phyloP scores from a whole-genome alignment of 2,113 vertebrate species.

The Anseranas semipalmata region DNA sequence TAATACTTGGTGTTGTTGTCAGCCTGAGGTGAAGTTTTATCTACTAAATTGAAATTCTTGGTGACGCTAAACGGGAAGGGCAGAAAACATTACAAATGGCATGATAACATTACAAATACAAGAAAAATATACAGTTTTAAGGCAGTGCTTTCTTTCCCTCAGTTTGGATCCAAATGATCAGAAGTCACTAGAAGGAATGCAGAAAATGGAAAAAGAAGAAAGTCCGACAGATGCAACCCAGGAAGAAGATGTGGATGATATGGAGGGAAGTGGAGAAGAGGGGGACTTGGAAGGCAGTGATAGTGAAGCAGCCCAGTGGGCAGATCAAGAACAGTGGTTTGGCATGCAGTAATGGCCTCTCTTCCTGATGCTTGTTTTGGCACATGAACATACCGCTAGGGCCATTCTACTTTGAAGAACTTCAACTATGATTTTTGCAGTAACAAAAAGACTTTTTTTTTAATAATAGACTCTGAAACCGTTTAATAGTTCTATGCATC shows the following conservation, averaged over 20 bases:
- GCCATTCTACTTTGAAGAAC: neutral
- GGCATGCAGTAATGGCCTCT: constrained; percentile 88
- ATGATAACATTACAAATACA: neutral
- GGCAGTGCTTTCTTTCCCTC: constrained; percentile 31
- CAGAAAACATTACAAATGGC: too few relatives aligned
- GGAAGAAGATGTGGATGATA: constrained; percentile 97
- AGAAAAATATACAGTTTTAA: neutral
- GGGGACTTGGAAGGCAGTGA: constrained; percentile 97
- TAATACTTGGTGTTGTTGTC: neutral
- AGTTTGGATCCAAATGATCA: constrained; percentile 98
- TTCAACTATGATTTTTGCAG: neutral
- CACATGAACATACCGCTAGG: neutral
- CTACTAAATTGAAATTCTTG: neutral
- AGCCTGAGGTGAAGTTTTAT: neutral
- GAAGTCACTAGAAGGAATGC: constrained; percentile 97
- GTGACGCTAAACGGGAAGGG: constrained; percentile 1
- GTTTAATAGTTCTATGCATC: neutral
- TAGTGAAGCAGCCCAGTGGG: constrained; percentile 97
- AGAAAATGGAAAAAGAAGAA: constrained; percentile 99
- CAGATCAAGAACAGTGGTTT: constrained; percentile 98
- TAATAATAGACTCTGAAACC: neutral
- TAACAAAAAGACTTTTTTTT: neutral
- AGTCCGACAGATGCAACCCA: constrained; percentile 95
- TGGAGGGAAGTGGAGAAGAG: constrained; percentile 98
- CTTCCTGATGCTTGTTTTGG: neutral